Base-by-base conservation (phyloP, 2,888 invertebrate species). In the Ligdia adustata region DNA sequence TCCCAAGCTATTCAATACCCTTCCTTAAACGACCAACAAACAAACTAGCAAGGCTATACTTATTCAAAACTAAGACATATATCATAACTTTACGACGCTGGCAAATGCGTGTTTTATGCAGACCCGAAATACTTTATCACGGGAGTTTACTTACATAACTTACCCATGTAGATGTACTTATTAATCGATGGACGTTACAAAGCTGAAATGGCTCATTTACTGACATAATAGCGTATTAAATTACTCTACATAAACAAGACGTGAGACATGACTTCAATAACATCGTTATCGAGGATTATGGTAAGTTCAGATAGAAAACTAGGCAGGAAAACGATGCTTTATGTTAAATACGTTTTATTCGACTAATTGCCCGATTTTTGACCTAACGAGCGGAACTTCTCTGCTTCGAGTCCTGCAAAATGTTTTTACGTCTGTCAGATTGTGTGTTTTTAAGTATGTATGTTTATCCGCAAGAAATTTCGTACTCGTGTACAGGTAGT, bases 231-330 rank as follows among this genome's bases (percentile, higher is more conserved):
- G 46, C 29, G 31, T 40, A 40, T 46, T 46, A 46, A 35, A 46
- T 46, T 46, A 46, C 46, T 9, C 9, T 31, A 46, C 34, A 46
- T 40, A 46, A 40, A 46, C 40, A 46, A 35, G 46, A 39, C 45
- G 39, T 46, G 46, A 46, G 28, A 46, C 46, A 46, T 46, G 46
- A 35, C 46, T 40, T 24, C 46, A 40, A 46, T 46, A 46, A 46
- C 40, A 29, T 11, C 34, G 22, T 40, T 40, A 46, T 46, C 35
- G 46, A 33, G 11, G 27, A 16, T 4, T 12, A 15, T 9, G 9
- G n/a, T 22, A 37, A 1, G 11, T 1, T 2, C 27, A 37, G 27
- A 27, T 6, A n/a, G 12, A 12, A 7, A 37, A 7, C 22, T 22
- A 18, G 6, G 6, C 18, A 18, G 6, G 18, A 18, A 5, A 5